Percentiles rank a stretch among this genome's conserved stretches.
Conservation (phyloP, 2,888 invertebrate genomes). For the Pristionchus japonicus region DNA sequence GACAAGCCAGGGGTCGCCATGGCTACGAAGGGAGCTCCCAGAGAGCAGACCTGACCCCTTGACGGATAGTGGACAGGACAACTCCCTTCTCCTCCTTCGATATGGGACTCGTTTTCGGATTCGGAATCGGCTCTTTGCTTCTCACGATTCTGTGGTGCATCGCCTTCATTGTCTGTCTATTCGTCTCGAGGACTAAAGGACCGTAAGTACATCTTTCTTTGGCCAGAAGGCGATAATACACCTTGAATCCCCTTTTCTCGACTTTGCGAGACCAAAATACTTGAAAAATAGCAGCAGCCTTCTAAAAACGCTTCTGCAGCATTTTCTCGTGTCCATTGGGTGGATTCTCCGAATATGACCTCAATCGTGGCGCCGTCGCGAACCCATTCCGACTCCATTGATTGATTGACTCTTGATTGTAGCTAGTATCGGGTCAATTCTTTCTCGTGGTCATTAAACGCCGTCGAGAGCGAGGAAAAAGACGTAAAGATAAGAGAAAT, state of each 20-base stretch:
- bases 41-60: neutral
- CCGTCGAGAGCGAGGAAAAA: neutral
- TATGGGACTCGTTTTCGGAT: slow-evolving; percentile 23
- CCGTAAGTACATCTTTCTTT: slow-evolving; percentile 25
- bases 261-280: too few relatives aligned
- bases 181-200: slow-evolving; percentile 42
- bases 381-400: neutral
- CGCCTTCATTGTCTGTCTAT: slow-evolving; percentile 32
- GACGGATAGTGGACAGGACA: neutral
- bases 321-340: neutral
- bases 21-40: neutral
- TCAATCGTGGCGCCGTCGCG: neutral
- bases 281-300: neutral
- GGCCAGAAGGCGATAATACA: neutral
- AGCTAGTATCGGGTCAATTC: neutral
- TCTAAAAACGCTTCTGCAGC: neutral
- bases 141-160: neutral
- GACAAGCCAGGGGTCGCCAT: neutral
- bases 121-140: slow-evolving; percentile 30
- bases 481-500: slow-evolving; percentile 37
- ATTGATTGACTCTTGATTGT: neutral
- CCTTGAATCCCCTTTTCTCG: neutral
- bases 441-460: slow-evolving; percentile 20
- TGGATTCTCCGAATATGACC: neutral
- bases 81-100: neutral